Evolutionary conservation across 2,888 invertebrate genomes (phyloP), one percentile per base, ranked within the genome.

Genomic region (Anticlea derivata): DNA sequence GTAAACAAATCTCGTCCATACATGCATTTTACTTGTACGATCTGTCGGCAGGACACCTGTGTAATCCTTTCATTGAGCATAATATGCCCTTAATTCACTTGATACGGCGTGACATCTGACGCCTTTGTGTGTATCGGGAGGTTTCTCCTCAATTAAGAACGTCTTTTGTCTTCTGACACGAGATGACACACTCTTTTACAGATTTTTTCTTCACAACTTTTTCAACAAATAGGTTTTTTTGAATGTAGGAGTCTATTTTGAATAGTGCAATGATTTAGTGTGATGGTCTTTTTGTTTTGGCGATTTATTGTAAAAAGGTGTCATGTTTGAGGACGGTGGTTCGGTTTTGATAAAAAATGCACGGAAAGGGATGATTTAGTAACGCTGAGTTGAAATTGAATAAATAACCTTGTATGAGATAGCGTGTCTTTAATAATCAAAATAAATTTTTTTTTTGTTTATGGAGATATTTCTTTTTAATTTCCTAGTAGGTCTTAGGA

Each of bases 11-110:
- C 67, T 61, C 57, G 52, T 54, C 53, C 59, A n/a, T 48, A 49
- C 58, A 45, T 53, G 48, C 60, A 74, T 77, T 80, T 76, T 68
- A 59, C 55, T 54, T 55, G 68, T 63, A 73, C 72, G 67, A 55
- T 65, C 62, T 60, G 57, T 54, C 64, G 56, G 55, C 68, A 73
- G 80, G 78, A 83, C 90, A 90, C 89, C 89, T 90, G 89, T 90
- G 87, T 88, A 88, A 89, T 82, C 89, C 86, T 86, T 88, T 87
- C 87, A 86, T 73, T 80, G 70, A 65, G 70, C 66, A 90, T 89
- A 89, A 89, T 90, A 82, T 86, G 77, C 75, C 83, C 83, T 86
- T 89, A 90, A 90, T 90, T 84, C 84, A 70, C 77, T 83, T 89
- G 89, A 89, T 89, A 87, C 75, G 78, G 83, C 88, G 80, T 88